Base-by-base conservation (phyloP, 2,888 invertebrate species). In the Protophormia terraenovae region DNA sequence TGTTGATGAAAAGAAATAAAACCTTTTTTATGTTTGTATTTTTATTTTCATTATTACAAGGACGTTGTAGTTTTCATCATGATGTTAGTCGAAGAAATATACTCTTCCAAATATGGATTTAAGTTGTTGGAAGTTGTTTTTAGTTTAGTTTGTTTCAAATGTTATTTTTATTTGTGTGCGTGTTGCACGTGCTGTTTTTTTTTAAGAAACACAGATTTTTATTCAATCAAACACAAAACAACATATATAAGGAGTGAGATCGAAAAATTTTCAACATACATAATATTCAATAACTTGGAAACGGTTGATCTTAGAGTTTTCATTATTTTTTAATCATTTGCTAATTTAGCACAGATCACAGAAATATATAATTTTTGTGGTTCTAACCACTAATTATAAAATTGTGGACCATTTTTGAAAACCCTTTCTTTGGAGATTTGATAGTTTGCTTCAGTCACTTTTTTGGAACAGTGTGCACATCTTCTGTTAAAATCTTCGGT, bases 31-130 rank as follows among this genome's bases (percentile, higher is more conserved):
- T 12, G 19, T n/a, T 71, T 50, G 16, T 32, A 27, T 47, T 77
- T 41, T 41, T 55, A 50, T 73, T 50, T 83, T 24, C 16, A 50
- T 27, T 14, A 27, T 47, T 66, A 66, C 82, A 72, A 77, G 82
- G 77, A 83, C 77, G 16, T 29, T 41, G 22, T 71, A n/a, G n/a
- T n/a, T 41, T 78, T 38, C 22, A 22, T 22, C 12, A 22, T 8
- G 3, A 41, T 12, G n/a, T 5, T 5, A 14, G 41, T n/a, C 12
- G 14, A n/a, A 10, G 0, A 1, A 5, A 12, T 41, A 41, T 4
- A 5, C 16, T 66, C n/a, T 27, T 60, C 29, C 47, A 66, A 66
- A 72, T 80, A 67, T 66, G 60, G 67, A 60, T 75, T 75, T 64
- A 62, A 60, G n/a, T 24, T 62, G 38, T 19, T 19, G 29, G 53